Conservation (phyloP, 2,888 invertebrate species). For the Didymodactylos carnosus region DNA sequence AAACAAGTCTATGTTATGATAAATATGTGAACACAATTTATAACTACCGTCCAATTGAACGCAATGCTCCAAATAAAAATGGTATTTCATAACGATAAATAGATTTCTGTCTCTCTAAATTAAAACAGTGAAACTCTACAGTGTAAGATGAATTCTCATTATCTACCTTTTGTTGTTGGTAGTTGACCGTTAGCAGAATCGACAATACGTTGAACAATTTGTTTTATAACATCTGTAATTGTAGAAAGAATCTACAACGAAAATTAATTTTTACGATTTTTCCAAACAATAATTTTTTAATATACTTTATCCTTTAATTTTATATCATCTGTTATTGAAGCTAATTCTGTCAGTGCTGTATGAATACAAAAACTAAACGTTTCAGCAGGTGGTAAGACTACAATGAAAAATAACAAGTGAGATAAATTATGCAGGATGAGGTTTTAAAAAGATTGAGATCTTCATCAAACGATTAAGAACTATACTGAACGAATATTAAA, state of each 20-base stretch:
- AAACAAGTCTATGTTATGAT: no score
- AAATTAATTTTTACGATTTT: background rate
- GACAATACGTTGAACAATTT: background rate
- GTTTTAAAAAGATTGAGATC: no score
- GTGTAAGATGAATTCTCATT: background rate
- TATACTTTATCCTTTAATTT: background rate
- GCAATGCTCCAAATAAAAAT: background rate
- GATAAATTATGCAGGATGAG: no score
- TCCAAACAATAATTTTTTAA: background rate
- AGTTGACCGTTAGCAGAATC: background rate
- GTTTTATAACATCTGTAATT: background rate
- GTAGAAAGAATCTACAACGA: background rate
- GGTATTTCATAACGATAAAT: background rate
- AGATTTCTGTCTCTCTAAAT: background rate
- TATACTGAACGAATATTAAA: no score
- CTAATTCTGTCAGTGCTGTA: slow-evolving; percentile 10
- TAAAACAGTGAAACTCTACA: background rate
- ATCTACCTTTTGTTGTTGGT: background rate
- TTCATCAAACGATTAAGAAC: no score
- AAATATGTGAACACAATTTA: background rate
- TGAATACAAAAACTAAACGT: slow-evolving; percentile 6
- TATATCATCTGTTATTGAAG: background rate
- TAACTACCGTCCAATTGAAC: background rate
- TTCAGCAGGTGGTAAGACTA: slow-evolving; percentile 10
- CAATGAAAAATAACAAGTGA: background rate